A percentile compares a stretch with the other conserved stretches of the same genome.
Evolutionary conservation across 2,888 invertebrate genomes (phyloP).

Genomic region (Sylvicola cinctus): DNA sequence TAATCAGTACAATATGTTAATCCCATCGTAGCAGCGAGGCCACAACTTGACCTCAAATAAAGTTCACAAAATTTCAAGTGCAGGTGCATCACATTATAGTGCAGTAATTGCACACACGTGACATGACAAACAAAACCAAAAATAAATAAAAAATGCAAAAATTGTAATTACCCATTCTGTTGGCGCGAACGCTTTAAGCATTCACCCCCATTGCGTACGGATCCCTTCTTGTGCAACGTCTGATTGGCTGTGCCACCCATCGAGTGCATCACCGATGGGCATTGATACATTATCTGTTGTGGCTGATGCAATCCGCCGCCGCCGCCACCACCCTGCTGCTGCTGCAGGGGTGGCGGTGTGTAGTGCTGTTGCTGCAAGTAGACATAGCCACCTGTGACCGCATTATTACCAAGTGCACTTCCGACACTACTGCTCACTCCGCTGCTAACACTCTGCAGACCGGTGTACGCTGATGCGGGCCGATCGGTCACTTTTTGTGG

Average conservation of each 20-base stretch:
- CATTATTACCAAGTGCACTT: no score
- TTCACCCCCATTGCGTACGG: slow-evolving; percentile 38
- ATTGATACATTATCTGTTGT: slow-evolving; percentile 9
- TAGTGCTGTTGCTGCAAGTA: slow-evolving; percentile 23
- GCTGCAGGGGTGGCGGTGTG: slow-evolving; percentile 10
- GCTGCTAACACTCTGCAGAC: slow-evolving; percentile 7
- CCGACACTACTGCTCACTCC: no score
- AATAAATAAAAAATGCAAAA: slow-evolving; percentile 7
- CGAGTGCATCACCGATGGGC: slow-evolving; percentile 16
- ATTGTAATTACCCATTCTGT: slow-evolving; percentile 48
- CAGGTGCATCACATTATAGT: no score
- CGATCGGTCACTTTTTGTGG: slow-evolving; percentile 25
- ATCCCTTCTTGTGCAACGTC: slow-evolving; percentile 39
- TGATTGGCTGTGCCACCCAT: slow-evolving; percentile 16
- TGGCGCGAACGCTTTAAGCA: slow-evolving; percentile 42
- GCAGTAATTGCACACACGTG: no score
- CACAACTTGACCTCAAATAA: no score
- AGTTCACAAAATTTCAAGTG: no score
- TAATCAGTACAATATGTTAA: no score
- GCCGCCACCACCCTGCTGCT: no score
- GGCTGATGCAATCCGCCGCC: slow-evolving; percentile 16
- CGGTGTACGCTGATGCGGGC: slow-evolving; percentile 14
- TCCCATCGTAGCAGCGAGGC: no score
- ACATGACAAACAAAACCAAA: slow-evolving; percentile 1
- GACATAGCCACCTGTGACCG: slow-evolving; percentile 20